Percentiles rank a stretch among this genome's conserved stretches.
Conservation (phyloP, 2,888 invertebrate species). For the Hyposoter dolosus region DNA sequence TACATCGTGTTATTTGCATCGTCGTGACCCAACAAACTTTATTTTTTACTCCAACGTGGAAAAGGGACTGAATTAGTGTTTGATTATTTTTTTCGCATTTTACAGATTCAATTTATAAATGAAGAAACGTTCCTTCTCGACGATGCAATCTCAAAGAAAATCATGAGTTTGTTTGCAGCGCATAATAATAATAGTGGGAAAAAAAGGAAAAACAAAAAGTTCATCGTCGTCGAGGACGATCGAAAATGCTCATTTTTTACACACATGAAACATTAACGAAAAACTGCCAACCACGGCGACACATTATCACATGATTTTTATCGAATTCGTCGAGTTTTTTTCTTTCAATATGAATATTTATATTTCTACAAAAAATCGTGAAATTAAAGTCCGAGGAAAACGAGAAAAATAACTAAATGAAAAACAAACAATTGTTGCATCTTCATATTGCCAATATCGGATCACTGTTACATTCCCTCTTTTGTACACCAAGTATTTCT, state of each 20-base stretch:
- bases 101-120: neutral
- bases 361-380: conserved; percentile 32
- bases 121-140: neutral
- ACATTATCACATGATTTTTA: conserved; percentile 45
- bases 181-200: conserved; percentile 55
- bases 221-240: conserved; percentile 31
- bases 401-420: neutral
- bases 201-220: conserved; percentile 16
- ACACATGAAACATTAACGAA: conserved; percentile 38
- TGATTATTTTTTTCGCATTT: neutral
- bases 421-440: conserved; percentile 53
- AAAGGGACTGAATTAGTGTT: neutral
- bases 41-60: neutral
- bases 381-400: conserved; percentile 36
- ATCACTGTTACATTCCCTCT: conserved; percentile 74
- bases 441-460: conserved; percentile 61
- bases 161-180: conserved; percentile 55
- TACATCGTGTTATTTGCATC: neutral
- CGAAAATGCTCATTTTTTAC: conserved; percentile 59
- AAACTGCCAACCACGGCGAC: conserved; percentile 50
- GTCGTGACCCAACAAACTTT: neutral
- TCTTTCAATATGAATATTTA: conserved; percentile 33
- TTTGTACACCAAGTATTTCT: conserved; percentile 71
- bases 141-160: conserved; percentile 9
- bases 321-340: conserved; percentile 54